phyloP scores from a whole-genome alignment of 2,888 invertebrate species.

The Sarcophaga rosellei region DNA sequence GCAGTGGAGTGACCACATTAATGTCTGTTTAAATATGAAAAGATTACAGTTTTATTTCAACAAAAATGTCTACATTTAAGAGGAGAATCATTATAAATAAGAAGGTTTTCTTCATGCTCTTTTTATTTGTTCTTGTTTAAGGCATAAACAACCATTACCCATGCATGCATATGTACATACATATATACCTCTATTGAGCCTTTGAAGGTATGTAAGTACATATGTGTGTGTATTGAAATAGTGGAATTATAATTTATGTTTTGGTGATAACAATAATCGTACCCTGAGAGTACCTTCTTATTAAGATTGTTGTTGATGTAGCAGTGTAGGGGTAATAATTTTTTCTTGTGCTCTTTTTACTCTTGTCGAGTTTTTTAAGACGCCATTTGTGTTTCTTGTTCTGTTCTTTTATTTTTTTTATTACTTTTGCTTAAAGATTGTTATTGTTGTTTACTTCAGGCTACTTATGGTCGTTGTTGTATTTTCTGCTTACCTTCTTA shows the following conservation, averaged over 20 bases:
- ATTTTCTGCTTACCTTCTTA: slow-evolving; percentile 51
- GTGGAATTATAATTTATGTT: slow-evolving; percentile 54
- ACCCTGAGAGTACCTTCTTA: background rate
- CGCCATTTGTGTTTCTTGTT: slow-evolving; percentile 43
- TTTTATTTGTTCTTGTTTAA: slow-evolving; percentile 15
- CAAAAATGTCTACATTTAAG: too few species aligned
- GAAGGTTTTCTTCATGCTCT: too few species aligned
- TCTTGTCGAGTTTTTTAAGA: slow-evolving; percentile 45
- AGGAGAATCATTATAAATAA: too few species aligned
- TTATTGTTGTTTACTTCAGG: slow-evolving; percentile 24
- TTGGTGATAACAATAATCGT: slow-evolving; percentile 47
- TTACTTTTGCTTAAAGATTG: slow-evolving; percentile 31
- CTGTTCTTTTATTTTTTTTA: slow-evolving; percentile 4
- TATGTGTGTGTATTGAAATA: slow-evolving; percentile 16
- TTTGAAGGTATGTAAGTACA: background rate
- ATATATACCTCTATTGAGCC: too few species aligned
- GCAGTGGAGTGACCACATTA: too few species aligned
- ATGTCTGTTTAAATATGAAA: too few species aligned
- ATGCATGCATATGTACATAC: background rate
- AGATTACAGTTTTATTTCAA: too few species aligned
- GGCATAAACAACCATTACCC: background rate
- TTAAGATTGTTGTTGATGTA: background rate
- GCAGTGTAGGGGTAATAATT: slow-evolving; percentile 47
- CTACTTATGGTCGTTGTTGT: background rate
- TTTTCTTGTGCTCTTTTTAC: slow-evolving; percentile 26